Conservation (phyloP, 2,888 invertebrate genomes). For the Cryptocephalus primarius region DNA sequence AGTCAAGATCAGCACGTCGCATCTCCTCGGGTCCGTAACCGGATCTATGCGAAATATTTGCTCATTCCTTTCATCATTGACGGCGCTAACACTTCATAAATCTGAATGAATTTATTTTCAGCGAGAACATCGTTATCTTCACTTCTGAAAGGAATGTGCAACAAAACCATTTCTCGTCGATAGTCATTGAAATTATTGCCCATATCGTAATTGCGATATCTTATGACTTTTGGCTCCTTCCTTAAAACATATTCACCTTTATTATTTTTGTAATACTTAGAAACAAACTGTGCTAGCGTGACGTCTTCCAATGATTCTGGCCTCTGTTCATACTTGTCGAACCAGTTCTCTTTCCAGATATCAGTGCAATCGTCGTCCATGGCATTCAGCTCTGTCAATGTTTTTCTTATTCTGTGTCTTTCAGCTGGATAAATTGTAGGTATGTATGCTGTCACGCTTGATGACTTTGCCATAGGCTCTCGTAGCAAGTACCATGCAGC, state of each 20-base stretch:
- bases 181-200: conserved; percentile 24
- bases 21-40: too few species aligned
- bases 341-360: not conserved
- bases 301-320: not conserved
- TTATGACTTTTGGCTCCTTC: conserved; percentile 22
- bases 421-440: not conserved
- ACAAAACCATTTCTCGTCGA: conserved; percentile 26
- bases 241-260: conserved; percentile 8
- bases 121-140: conserved; percentile 29
- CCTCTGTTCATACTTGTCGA: not conserved
- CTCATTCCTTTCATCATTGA: too few species aligned
- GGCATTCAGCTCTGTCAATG: not conserved
- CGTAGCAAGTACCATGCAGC: not conserved
- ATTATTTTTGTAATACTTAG: conserved; percentile 18
- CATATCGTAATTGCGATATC: conserved; percentile 31
- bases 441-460: not conserved
- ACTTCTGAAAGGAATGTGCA: conserved; percentile 26
- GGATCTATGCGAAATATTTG: too few species aligned
- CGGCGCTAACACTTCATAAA: too few species aligned
- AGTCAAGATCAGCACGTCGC: too few species aligned
- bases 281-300: conserved; percentile 32
- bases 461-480: not conserved
- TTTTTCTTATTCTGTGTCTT: not conserved
- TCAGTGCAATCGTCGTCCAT: not conserved
- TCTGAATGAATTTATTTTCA: conserved; percentile 24